Evolutionary conservation across 1,140 invertebrate genomes (phyloP).

Genomic region (Sycophaga agraensis): DNA sequence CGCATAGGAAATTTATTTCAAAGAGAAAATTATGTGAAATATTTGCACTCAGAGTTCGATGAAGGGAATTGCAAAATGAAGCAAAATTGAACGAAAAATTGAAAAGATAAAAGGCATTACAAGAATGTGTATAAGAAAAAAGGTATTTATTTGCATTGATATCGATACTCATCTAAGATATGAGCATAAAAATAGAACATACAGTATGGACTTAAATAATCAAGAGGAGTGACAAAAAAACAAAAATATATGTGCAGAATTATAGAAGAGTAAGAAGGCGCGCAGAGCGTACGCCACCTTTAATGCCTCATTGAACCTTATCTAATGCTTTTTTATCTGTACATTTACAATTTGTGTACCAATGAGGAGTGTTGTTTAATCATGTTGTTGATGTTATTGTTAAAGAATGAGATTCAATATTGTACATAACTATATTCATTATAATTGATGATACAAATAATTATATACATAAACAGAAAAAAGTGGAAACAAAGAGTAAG

Average conservation of each 20-base stretch:
- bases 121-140: too few relatives aligned
- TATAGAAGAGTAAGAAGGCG: conserved; percentile 42
- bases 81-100: too few relatives aligned
- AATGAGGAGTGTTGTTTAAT: conserved; percentile 60
- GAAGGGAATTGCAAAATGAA: too few relatives aligned
- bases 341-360: conserved; percentile 61
- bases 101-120: too few relatives aligned
- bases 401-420: conserved; percentile 62
- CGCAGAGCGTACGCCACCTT: conserved; percentile 53
- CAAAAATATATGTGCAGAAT: conserved; percentile 27
- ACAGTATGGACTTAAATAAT: conserved; percentile 9
- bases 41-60: too few relatives aligned
- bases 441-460: conserved; percentile 60
- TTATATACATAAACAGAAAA: conserved; percentile 56
- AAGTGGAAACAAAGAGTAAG: conserved; percentile 5
- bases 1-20: too few relatives aligned
- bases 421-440: conserved; percentile 61
- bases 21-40: too few relatives aligned
- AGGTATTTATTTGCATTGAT: too few relatives aligned
- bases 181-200: conserved; percentile 12
- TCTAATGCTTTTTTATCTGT: conserved; percentile 59
- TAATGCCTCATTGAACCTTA: conserved; percentile 58
- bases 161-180: background rate
- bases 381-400: conserved; percentile 62
- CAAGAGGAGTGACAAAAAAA: conserved; percentile 16